phyloP scores from a whole-genome alignment of 2,113 vertebrate genomes.

The Megalops atlanticus region DNA sequence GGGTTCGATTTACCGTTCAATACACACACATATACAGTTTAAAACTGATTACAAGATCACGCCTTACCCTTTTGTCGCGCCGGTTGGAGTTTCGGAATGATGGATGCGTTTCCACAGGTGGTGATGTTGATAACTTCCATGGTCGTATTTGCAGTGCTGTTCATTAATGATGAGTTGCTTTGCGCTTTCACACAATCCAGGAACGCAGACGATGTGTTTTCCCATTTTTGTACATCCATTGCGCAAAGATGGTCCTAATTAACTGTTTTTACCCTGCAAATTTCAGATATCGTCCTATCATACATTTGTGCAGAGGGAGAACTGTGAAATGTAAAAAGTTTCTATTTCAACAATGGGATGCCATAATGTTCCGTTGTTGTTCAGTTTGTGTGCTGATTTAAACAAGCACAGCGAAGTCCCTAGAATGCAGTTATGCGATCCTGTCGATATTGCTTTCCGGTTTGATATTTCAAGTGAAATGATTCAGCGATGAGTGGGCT shows the following conservation, averaged over 20 bases:
- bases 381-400: not conserved
- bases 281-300: not conserved
- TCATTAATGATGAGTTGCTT: slow-evolving; percentile 43
- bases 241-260: not conserved
- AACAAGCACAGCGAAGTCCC: not conserved
- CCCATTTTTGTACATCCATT: slow-evolving; percentile 43
- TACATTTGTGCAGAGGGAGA: not conserved
- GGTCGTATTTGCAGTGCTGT: slow-evolving; percentile 49
- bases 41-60: not conserved
- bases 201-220: slow-evolving; percentile 50
- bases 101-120: slow-evolving; percentile 57
- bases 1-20: not conserved
- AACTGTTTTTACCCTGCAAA: not conserved
- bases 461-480: not conserved
- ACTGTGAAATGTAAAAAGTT: not conserved
- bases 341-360: not conserved
- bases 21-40: not conserved
- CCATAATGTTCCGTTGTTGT: not conserved
- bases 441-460: not conserved
- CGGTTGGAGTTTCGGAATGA: slow-evolving; percentile 35
- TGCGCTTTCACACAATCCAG: slow-evolving; percentile 52
- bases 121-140: slow-evolving; percentile 53
- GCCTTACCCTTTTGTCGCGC: slow-evolving; percentile 62
- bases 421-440: not conserved
- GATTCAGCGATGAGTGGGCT: not conserved